These are phyloP conservation scores for Naja naja DNA, from an alignment of 2,113 vertebrate genomes.

Conservation along the genomic window DNA sequence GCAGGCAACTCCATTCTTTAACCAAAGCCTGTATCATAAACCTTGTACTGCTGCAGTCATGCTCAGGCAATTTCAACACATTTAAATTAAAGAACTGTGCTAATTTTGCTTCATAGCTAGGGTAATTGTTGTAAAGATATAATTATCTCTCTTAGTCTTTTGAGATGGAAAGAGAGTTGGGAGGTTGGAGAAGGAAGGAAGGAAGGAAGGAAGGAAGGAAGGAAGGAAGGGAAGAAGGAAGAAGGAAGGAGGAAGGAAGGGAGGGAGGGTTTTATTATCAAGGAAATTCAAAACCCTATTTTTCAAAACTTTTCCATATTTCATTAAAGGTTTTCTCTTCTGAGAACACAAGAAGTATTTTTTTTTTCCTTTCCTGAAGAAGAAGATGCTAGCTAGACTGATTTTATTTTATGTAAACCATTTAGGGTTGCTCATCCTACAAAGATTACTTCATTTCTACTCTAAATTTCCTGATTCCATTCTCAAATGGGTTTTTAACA, in stretches of 20 bases:
- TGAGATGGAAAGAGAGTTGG: conserved; percentile 27
- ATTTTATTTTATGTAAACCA: not conserved
- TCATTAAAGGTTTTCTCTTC: not conserved
- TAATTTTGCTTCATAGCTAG: conserved; percentile 79
- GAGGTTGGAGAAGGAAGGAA: not conserved
- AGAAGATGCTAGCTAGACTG: not conserved
- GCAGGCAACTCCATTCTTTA: conserved; percentile 68
- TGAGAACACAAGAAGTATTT: not conserved
- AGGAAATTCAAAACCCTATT: not conserved
- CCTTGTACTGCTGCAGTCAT: conserved; percentile 77
- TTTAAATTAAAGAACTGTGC: conserved; percentile 84
- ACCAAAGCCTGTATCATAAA: conserved; percentile 72
- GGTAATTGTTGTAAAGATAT: conserved; percentile 77
- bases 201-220: no score
- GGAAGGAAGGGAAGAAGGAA: not conserved
- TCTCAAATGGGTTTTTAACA: not conserved
- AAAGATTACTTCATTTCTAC: not conserved
- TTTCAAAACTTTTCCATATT: not conserved
- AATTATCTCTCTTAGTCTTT: conserved; percentile 73
- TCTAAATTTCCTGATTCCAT: not conserved
- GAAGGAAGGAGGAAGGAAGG: no score
- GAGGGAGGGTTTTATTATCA: not conserved
- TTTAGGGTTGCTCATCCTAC: not conserved
- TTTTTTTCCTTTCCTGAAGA: not conserved
- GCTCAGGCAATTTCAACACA: conserved; percentile 77